Conservation (phyloP, 2,888 invertebrate species). For the Chalcis sispes region DNA sequence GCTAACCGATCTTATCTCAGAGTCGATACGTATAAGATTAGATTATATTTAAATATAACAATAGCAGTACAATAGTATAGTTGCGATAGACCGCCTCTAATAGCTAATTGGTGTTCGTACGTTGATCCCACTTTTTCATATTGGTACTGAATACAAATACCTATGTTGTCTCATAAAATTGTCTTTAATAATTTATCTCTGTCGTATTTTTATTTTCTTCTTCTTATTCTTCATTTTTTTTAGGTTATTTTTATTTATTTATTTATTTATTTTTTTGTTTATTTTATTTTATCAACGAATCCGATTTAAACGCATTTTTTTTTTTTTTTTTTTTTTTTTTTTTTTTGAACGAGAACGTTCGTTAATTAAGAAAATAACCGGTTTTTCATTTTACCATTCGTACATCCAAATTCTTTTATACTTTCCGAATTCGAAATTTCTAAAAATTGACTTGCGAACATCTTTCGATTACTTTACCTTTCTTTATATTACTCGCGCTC, state of each 20-base stretch:
- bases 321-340: no score
- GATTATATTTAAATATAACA: conserved; percentile 57
- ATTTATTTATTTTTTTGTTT: background rate
- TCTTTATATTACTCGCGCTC: background rate
- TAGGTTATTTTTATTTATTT: no score
- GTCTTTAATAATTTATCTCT: conserved; percentile 27
- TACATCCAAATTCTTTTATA: background rate
- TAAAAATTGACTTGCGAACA: conserved; percentile 51
- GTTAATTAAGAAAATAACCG: conserved; percentile 33
- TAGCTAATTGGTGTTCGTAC: conserved; percentile 76
- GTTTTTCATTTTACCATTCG: background rate
- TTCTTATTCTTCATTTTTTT: background rate
- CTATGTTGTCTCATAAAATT: conserved; percentile 46
- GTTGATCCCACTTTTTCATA: conserved; percentile 74
- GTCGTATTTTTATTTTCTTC: conserved; percentile 23
- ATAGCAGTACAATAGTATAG: conserved; percentile 65
- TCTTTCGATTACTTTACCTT: conserved; percentile 9
- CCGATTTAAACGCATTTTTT: conserved; percentile 3
- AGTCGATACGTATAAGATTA: conserved; percentile 34
- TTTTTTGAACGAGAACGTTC: conserved; percentile 23
- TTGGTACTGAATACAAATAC: conserved; percentile 67
- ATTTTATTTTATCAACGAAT: conserved; percentile 5
- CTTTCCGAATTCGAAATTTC: conserved; percentile 35
- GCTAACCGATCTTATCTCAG: conserved; percentile 49
- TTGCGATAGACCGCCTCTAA: conserved; percentile 74